Evolutionary conservation across 2,888 invertebrate genomes (phyloP), one percentile per base, ranked within the genome.

Genomic region (Eledona agricola): DNA sequence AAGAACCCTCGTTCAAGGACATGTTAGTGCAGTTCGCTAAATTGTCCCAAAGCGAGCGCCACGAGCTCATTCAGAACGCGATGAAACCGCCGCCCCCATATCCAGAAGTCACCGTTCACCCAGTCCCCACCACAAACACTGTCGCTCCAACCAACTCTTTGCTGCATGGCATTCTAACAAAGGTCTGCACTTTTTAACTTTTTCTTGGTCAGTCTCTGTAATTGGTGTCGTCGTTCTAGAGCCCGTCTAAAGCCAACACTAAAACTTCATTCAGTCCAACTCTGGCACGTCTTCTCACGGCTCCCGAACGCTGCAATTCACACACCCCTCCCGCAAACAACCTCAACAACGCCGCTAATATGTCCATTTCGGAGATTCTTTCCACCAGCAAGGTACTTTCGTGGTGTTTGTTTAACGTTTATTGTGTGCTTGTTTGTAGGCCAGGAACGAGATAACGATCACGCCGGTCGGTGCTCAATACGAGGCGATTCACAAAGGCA

Each of bases 61-160:
- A 74, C 31, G 76, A 75, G 57, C 57, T 75, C 3, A 65, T 75
- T 11, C 72, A 73, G 47, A 71, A 71, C 38, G 67, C 71, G 2
- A 66, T 70, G 19, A 75, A 81, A 42, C 82, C 82, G 1, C 83
- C 85, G 3, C 86, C 84, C 32, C 86, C 84, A 35, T 89, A 89
- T 77, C 89, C 89, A 0, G 90, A 90, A 75, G 89, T 90, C 31
- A 90, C 89, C 1, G 79, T 90, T 10, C 84, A 89, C 68, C 89
- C 90, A 0, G 89, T 90, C 43, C 78, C 79, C 19, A 64, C 69
- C 3, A 65, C 73, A 5, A 66, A 70, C 12, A 62, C 67, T 2
- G 80, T 34, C 6, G 42, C 53, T 7, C 81, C 83, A 61, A 83
- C 83, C 52, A 81, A 79, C 57, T 89, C 89, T 0, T 75, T 90